Base-by-base conservation (phyloP, 2,888 invertebrate species). In the Tachina grossa region DNA sequence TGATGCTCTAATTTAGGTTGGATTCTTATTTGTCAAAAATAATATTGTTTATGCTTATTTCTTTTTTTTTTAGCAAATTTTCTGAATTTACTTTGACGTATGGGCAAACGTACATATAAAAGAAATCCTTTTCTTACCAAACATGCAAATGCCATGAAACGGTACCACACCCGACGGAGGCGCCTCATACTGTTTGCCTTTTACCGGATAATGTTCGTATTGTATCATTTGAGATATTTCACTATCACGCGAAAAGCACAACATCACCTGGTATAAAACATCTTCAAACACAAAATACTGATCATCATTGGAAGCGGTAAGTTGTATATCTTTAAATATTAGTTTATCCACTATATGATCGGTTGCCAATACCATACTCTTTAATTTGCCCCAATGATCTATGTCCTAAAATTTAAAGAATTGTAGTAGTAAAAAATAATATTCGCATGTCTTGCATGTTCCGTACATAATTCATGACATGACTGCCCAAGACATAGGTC, bases 251-350 rank as follows among this genome's bases (percentile, higher is more conserved):
- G 97, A 97, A 93, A 98, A 98, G 89, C 98, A 98, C 75, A 98
- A 92, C 95, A 98, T 95, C 91, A 97, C 96, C 94, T 98, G 98
- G 92, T 98, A 97, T 1, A 99, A 93, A 76, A 98, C 95, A 93
- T 99, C 99, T 93, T 99, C 98, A 92, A 98, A 99, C 0, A 99
- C 98, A 92, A 99, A 99, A 92, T 98, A 98, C 92, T 98, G 98
- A 92, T 99, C 98, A 91, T 99, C 98, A 92, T 99, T 99, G 11
- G 98, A 98, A 0, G 98, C 98, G 0, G 98, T 99, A 83, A 98
- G 93, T 92, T 98, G 98, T 10, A 99, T 97, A 91, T 99, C 99
- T 94, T 98, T 99, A 89, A 98, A 97, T 88, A 98, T 96, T 10
- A 99, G 93, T 92, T 97, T 98, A 92, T 99, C 98, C 47, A 98